phyloP scores from a whole-genome alignment of 2,888 invertebrate genomes.

The Arge pagana region DNA sequence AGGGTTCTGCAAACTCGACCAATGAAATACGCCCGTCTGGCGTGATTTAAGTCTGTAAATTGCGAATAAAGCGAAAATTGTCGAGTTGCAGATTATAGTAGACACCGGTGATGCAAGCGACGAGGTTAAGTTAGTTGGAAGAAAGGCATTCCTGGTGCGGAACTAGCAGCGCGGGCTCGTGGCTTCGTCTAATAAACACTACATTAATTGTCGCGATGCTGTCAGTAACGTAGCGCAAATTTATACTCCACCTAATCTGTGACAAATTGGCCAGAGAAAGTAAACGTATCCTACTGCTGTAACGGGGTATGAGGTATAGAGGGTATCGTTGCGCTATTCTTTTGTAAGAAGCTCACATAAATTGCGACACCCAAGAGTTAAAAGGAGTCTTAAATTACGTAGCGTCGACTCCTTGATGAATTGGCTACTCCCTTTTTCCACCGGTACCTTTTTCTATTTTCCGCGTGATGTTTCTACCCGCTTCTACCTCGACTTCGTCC shows the following conservation, averaged over 20 bases:
- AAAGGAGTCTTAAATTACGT: slow-evolving; percentile 60
- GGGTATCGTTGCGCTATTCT: slow-evolving; percentile 50
- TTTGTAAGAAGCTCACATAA: slow-evolving; percentile 59
- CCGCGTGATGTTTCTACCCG: slow-evolving; percentile 1
- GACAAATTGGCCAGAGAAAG: slow-evolving; percentile 49
- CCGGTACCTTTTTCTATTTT: slow-evolving; percentile 25
- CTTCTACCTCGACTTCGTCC: slow-evolving; percentile 23
- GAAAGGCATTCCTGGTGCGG: slow-evolving; percentile 1
- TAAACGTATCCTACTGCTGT: slow-evolving; percentile 30
- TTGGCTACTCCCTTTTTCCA: slow-evolving; percentile 54
- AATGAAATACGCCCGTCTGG: no score
- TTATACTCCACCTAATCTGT: slow-evolving; percentile 51
- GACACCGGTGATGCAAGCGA: no score
- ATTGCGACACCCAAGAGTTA: slow-evolving; percentile 59
- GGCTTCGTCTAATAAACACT: slow-evolving; percentile 26
- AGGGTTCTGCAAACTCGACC: no score
- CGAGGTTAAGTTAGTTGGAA: not conserved
- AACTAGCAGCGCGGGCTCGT: not conserved
- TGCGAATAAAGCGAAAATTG: not conserved
- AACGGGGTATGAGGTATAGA: slow-evolving; percentile 29
- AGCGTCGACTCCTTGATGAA: slow-evolving; percentile 58
- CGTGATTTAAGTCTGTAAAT: no score
- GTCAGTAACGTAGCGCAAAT: slow-evolving; percentile 37
- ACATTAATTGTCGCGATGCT: slow-evolving; percentile 35
- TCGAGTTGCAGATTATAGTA: no score